Evolutionary conservation across 2,888 invertebrate species (phyloP).

Genomic region (Cephus pygmeus): DNA sequence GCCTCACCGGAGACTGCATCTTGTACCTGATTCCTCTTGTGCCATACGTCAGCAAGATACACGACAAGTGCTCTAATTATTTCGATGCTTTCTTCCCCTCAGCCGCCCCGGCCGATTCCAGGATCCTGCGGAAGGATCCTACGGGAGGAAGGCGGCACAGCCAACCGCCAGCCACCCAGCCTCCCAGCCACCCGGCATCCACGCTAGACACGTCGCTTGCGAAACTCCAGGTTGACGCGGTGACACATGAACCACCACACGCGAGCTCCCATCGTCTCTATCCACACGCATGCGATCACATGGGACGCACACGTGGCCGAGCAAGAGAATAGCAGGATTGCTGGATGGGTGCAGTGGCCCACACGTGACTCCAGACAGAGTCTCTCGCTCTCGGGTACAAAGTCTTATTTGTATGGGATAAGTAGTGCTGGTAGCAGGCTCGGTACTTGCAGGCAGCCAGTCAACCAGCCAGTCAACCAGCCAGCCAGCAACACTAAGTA

Average conservation of each 20-base stretch:
- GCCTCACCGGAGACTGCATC: slow-evolving; percentile 19
- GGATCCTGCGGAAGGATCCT: no score
- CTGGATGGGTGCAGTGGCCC: slow-evolving; percentile 2
- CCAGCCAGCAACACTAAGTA: not conserved
- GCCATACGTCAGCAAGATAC: slow-evolving; percentile 23
- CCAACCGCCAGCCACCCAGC: no score
- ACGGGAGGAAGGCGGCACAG: no score
- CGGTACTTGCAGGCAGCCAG: not conserved
- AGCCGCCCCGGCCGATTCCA: not conserved
- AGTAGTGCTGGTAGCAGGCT: slow-evolving; percentile 3
- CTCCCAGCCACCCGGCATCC: not conserved
- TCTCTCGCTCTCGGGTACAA: not conserved
- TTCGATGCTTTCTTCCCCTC: slow-evolving; percentile 5
- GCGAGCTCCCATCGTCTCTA: slow-evolving; percentile 42
- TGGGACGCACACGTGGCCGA: no score
- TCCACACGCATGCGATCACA: slow-evolving; percentile 21
- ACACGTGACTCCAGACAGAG: not conserved
- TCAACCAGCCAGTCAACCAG: not conserved
- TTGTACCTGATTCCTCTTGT: slow-evolving; percentile 15
- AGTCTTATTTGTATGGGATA: slow-evolving; percentile 3
- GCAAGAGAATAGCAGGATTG: no score
- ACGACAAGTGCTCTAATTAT: slow-evolving; percentile 31
- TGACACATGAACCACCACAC: slow-evolving; percentile 36
- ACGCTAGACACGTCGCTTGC: slow-evolving; percentile 32
- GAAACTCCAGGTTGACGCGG: slow-evolving; percentile 31